Evolutionary conservation across 2,888 invertebrate genomes (phyloP), one percentile per base, ranked within the genome.

Genomic region (Apamea anceps): DNA sequence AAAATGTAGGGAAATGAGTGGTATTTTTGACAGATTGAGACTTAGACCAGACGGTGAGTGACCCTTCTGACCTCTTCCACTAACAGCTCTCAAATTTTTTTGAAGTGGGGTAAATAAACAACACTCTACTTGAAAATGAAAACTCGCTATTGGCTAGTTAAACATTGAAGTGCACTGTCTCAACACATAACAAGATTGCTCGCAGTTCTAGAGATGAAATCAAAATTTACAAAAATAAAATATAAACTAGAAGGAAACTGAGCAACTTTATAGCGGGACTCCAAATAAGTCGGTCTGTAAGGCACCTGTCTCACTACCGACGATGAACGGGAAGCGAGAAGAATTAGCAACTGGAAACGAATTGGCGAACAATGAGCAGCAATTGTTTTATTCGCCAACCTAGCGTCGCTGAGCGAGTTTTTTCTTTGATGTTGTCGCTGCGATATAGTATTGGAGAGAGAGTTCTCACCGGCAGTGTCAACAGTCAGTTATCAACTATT

Each of bases 251-350:
- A 28, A 51, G 72, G 65, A 80, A 78, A 72, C 79, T 67, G 77
- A 74, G 70, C 62, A 86, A 87, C 75, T 83, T 88, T 79, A 77
- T 57, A 81, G 77, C 78, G 54, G 25, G 89, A 88, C 85, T 88
- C 79, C 71, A 87, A 89, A 87, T 85, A 86, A 88, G 85, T 83
- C 79, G 75, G 83, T 84, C 77, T 78, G 81, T 86, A 88, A 57
- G 18, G 65, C 18, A n/a, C 2, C 12, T 18, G n/a, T 42, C n/a
- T n/a, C 65, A 21, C n/a, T n/a, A n/a, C 21, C 7, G 7, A 72
- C 63, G n/a, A 60, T 37, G 12, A 63, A 18, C 6, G 72, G n/a
- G 10, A 63, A 37, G 6, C 3, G 7, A 63, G 6, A 12, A n/a
- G 37, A 37, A 1, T 3, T 37, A 37, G 62, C 12, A 18, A 62